Percentiles rank a stretch among this genome's conserved stretches.
Evolutionary conservation across 2,797 vertebrate species (phyloP).

Genomic region (Numenius phaeopus): DNA sequence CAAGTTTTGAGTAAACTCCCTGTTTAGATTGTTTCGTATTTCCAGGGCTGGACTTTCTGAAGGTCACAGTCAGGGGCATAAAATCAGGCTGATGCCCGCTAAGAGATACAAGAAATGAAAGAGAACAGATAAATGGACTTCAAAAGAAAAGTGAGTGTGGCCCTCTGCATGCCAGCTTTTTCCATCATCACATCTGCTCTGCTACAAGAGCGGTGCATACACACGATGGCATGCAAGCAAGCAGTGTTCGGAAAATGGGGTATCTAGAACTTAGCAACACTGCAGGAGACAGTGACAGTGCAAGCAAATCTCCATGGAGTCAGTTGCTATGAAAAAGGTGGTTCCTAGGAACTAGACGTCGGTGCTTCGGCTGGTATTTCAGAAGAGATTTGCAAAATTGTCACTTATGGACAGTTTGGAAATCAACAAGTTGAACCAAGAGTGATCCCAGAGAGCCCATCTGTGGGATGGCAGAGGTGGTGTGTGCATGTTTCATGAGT

Average conservation of each 20-base stretch:
- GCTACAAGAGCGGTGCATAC: not conserved
- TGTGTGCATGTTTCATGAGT: not conserved
- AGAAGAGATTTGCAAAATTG: not conserved
- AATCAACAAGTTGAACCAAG: not conserved
- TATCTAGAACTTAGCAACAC: not conserved
- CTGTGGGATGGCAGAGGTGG: not conserved
- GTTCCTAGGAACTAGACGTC: not conserved
- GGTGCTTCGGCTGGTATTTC: not conserved
- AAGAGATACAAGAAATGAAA: not conserved
- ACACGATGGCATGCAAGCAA: not conserved
- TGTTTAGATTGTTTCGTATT: not conserved
- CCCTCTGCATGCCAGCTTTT: not conserved
- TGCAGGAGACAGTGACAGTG: not conserved
- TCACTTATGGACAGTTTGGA: not conserved
- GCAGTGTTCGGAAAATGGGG: not conserved
- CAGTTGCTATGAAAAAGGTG: not conserved
- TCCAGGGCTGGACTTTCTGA: not conserved
- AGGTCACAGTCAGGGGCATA: not conserved
- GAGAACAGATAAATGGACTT: not conserved
- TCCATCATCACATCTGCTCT: not conserved
- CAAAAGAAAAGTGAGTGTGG: not conserved
- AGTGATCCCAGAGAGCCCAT: not conserved
- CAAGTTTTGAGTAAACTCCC: not conserved
- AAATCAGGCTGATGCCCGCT: not conserved
- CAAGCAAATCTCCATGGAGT: not conserved